Evolutionary conservation across 2,113 vertebrate species (phyloP), one percentile per base, ranked within the genome.

Genomic region (Neoarius graeffei): DNA sequence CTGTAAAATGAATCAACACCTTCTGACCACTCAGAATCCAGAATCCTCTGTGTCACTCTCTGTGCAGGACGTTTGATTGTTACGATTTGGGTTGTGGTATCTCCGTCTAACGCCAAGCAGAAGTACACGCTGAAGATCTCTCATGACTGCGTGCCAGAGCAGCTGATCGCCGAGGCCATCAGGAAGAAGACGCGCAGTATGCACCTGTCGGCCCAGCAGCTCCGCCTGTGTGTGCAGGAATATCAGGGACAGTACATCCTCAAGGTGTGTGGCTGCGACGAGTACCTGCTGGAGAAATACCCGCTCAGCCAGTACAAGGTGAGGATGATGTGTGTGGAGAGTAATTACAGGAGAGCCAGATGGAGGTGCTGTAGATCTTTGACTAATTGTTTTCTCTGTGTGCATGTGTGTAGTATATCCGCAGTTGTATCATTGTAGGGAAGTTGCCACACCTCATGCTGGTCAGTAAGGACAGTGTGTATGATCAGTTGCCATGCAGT

Each of bases 281-380:
- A 96, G 88, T 96, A 96, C 88, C 93, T 96, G 79, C 92, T 96
- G 87, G 95, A 96, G 92, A 95, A 95, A 73, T 95, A 94, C 81
- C 95, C 96, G 0, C 95, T 96, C 84, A 96, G 95, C 90, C 96
- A 96, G 91, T 96, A 96, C 91, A 96, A 96, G 96, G 95, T 96
- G 90, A 81, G 54, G 79, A 17, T 1, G 2, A 48, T 83, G 83
- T 77, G 15, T 88, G 50, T 71, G 64, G 25, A 19, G 10, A 14
- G 4, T n/a, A 13, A 79, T 15, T 79, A 79, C 25, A 79, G 54
- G n/a, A 57, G 9, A 81, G 79, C 57, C 27, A 81, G n/a, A 80
- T 25, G 5, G 73, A 6, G 23, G 4, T 0, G 3, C 3, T 30
- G 54, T 5, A 19, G 3, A 30, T 35, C 54, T 59, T 54, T 57